Conservation (phyloP, 2,797 vertebrate genomes). For the Siniperca scherzeri region DNA sequence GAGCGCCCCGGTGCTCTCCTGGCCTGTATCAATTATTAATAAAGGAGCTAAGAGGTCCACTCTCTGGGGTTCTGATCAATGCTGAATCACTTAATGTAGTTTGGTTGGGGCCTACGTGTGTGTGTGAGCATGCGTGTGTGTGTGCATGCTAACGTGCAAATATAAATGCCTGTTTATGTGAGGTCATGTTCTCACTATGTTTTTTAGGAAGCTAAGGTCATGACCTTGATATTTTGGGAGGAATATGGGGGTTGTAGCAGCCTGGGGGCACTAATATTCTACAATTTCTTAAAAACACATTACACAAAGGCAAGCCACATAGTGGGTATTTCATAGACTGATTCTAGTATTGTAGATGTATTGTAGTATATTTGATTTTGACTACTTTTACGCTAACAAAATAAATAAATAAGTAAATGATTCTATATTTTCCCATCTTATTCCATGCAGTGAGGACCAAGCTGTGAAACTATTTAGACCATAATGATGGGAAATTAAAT, state of each 20-base stretch:
- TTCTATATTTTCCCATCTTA: no score
- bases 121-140: conserved; percentile 22
- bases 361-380: no score
- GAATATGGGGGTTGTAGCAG: neutral
- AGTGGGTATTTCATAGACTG: no score
- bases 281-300: no score
- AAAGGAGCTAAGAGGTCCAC: conserved; percentile 63
- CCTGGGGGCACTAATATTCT: neutral
- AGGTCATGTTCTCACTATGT: neutral
- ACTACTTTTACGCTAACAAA: no score
- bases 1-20: conserved; percentile 61
- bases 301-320: no score
- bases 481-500: no score
- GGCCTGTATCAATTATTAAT: conserved; percentile 79
- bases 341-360: no score
- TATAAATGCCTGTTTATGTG: neutral
- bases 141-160: conserved; percentile 15
- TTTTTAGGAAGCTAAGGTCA: neutral
- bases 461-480: no score
- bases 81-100: conserved; percentile 67
- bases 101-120: conserved; percentile 40
- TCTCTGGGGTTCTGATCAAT: conserved; percentile 77
- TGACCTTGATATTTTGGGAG: neutral
- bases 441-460: no score
- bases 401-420: no score